phyloP scores from a whole-genome alignment of 2,888 invertebrate species.

The Unio pictorum region DNA sequence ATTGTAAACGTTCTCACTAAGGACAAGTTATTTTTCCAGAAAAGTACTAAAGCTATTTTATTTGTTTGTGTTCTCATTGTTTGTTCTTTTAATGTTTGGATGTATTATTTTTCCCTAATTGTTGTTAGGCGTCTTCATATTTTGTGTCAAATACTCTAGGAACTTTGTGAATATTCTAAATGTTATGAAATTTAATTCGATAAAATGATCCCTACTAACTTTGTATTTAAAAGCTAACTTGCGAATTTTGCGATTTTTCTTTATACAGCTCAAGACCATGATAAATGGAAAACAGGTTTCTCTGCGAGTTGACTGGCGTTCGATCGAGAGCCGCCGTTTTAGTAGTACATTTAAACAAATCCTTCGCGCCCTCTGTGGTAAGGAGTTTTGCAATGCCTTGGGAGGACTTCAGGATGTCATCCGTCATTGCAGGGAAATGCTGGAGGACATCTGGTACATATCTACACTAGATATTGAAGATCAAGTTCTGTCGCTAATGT shows the following conservation, averaged over 20 bases:
- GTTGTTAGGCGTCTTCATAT: too few relatives aligned
- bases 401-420: constrained; percentile 19
- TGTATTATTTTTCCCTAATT: too few relatives aligned
- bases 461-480: constrained; percentile 9
- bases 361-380: constrained; percentile 12
- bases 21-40: too few relatives aligned
- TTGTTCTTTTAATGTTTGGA: too few relatives aligned
- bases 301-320: constrained; percentile 18
- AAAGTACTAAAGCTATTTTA: too few relatives aligned
- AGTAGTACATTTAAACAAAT: constrained; percentile 12
- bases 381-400: constrained; percentile 6
- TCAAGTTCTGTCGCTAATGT: constrained; percentile 6
- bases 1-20: too few relatives aligned
- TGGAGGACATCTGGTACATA: constrained; percentile 7
- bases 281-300: constrained; percentile 7
- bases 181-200: too few relatives aligned
- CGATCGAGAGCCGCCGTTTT: constrained; percentile 13
- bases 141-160: too few relatives aligned
- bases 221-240: too few relatives aligned
- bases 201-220: too few relatives aligned
- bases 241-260: background rate
- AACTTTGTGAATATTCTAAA: too few relatives aligned
- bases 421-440: constrained; percentile 9
- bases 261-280: constrained; percentile 4
- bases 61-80: too few relatives aligned